Base-by-base conservation (phyloP, 35 echinoderm and acorn worm species). In the Ptychodera flava region DNA sequence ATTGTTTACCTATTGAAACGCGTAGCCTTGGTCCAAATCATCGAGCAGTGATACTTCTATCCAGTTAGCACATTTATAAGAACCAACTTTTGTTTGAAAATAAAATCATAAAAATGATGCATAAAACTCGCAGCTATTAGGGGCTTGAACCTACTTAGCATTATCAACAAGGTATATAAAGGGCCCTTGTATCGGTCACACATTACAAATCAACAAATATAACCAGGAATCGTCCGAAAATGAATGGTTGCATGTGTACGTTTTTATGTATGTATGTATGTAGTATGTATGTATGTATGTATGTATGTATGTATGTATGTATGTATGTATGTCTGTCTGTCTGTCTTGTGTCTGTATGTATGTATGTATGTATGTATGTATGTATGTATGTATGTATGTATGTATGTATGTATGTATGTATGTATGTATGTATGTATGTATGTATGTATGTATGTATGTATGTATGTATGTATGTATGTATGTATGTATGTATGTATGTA, bases 281-380 rank as follows among this genome's bases (percentile, higher is more conserved):
- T 64, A 64, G 6, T 12, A 64, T 64, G 45, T 64, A 64, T 64
- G 45, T 22, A 64, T 64, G 45, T 64, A 64, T 64, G 45, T 64
- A 64, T 64, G 45, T 64, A 64, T 64, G 45, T 64, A 64, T 64
- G 45, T 64, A 64, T 64, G 45, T 64, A 64, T 64, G 45, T 64
- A 64, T 64, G 22, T 64, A 64, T 64, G 45, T 64, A 64, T 64
- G 45, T 64, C 6, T 64, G 22, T 64, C 45, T 64, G 22, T 64
- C 22, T 64, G 22, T 12, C 45, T 64, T 64, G 22, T 64, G 45
- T 64, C 45, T 64, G 45, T 22, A 64, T 64, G 45, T 64, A 64
- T 64, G 45, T 64, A 64, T 64, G 45, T 64, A 64, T 64, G 45
- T 64, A 64, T 64, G 45, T 64, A 64, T 64, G 45, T 64, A 64